Conservation (phyloP, 2,888 invertebrate species). For the Dromius quadrimaculatus region DNA sequence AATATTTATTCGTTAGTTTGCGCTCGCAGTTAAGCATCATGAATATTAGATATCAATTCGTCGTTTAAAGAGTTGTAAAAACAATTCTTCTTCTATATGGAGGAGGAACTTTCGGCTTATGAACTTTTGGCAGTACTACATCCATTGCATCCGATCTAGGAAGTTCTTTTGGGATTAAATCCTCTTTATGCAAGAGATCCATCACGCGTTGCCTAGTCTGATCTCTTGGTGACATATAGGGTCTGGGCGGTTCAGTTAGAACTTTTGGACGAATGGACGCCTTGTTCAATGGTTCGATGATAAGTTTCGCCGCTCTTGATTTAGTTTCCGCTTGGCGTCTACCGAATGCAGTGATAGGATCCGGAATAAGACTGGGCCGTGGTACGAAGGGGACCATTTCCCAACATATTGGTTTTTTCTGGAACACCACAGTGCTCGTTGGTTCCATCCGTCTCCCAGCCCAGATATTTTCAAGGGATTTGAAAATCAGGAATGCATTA, state of each 20-base stretch:
- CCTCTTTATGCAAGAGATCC: constrained; percentile 71
- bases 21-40: not conserved
- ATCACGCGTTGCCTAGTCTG: constrained; percentile 75
- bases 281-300: constrained; percentile 70
- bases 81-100: constrained; percentile 68
- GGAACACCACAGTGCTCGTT: constrained; percentile 66
- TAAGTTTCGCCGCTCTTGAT: constrained; percentile 60
- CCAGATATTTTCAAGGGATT: not conserved
- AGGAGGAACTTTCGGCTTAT: constrained; percentile 68
- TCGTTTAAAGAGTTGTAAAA: constrained; percentile 65
- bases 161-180: constrained; percentile 65
- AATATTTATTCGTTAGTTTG: not conserved
- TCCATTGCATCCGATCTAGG: constrained; percentile 73
- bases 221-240: constrained; percentile 78
- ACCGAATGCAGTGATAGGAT: constrained; percentile 88
- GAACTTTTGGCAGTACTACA: constrained; percentile 73
- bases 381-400: constrained; percentile 90
- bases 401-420: constrained; percentile 86
- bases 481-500: constrained; percentile 32
- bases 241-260: constrained; percentile 73
- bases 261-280: constrained; percentile 75
- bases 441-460: constrained; percentile 24
- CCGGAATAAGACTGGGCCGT: constrained; percentile 85
- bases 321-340: constrained; percentile 68
- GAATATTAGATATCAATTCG: constrained; percentile 54